These are phyloP conservation scores for Furnarius figulus DNA, from an alignment of 2,113 vertebrate species.

Conservation along the genomic window DNA sequence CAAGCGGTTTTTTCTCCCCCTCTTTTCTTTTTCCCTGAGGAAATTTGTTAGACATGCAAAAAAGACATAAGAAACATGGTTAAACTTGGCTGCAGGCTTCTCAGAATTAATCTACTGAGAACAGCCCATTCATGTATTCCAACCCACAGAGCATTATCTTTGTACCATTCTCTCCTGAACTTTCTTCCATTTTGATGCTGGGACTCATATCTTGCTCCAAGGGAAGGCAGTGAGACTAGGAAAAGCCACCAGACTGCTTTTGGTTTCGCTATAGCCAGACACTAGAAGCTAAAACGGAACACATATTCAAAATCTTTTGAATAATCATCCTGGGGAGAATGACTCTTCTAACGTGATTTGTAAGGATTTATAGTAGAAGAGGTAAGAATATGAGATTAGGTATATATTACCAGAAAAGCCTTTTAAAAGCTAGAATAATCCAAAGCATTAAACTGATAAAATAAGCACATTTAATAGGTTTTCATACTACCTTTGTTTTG, in stretches of 20 bases:
- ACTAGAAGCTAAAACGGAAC: background rate
- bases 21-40: background rate
- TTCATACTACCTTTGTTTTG: background rate
- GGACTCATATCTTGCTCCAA: background rate
- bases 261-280: background rate
- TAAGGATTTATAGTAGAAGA: constrained; percentile 47
- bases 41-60: background rate
- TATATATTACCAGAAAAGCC: background rate
- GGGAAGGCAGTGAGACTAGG: background rate
- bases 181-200: background rate
- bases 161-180: background rate
- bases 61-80: background rate
- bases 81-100: background rate
- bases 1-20: rapidly evolving
- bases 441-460: background rate
- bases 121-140: background rate
- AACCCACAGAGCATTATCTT: background rate
- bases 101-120: background rate
- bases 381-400: background rate
- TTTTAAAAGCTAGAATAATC: background rate
- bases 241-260: background rate
- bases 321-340: constrained; percentile 51
- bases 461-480: background rate
- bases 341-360: constrained; percentile 35
- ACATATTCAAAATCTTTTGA: constrained; percentile 50